Conservation (phyloP, 2,888 invertebrate species). For the Pachymerium ferrugineum region DNA sequence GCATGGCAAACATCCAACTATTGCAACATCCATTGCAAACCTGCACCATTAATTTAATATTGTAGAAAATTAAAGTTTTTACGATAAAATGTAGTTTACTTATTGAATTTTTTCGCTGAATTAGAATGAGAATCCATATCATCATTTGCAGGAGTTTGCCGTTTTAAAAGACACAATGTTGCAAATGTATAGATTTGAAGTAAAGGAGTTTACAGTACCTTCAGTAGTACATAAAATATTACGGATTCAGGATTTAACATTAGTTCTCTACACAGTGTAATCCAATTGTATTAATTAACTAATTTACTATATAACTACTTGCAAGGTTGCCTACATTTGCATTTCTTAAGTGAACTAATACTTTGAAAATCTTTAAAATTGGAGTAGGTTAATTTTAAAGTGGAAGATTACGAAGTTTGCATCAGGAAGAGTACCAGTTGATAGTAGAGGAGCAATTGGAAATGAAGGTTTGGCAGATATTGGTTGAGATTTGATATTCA, state of each 20-base stretch:
- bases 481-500: neutral
- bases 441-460: conserved; percentile 20
- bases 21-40: too few species aligned
- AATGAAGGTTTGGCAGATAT: neutral
- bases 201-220: neutral
- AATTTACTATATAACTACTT: neutral
- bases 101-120: neutral
- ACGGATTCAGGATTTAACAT: neutral
- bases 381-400: too few species aligned
- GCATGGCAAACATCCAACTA: too few species aligned
- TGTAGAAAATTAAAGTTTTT: too few species aligned
- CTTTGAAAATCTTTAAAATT: too few species aligned
- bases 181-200: neutral
- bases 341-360: neutral
- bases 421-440: conserved; percentile 7
- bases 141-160: neutral
- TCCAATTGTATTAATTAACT: neutral
- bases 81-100: neutral
- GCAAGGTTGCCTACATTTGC: neutral
- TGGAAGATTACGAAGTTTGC: too few species aligned
- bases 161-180: neutral
- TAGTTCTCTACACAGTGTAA: neutral
- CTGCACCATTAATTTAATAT: neutral
- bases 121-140: neutral
- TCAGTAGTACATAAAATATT: neutral